Evolutionary conservation across 1,140 invertebrate species (phyloP), one percentile per base, ranked within the genome.

Genomic region (Coelopa frigida): DNA sequence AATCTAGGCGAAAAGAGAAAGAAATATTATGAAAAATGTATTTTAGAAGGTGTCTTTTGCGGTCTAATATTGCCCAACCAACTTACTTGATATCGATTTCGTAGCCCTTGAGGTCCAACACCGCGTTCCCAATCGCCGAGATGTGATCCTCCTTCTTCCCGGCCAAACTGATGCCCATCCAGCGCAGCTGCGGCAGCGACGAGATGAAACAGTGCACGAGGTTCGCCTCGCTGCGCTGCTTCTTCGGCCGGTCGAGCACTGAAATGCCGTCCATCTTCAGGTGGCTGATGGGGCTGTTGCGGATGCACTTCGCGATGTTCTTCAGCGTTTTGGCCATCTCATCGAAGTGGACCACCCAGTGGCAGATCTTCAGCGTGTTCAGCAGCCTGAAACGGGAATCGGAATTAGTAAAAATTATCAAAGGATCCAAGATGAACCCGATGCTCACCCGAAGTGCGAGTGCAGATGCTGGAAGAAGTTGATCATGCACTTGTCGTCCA

Each of bases 31-130:
- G 5, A 44, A 31, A 44, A 29, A 24, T 26, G 20, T 15, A 42
- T 42, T 24, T n/a, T n/a, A n/a, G n/a, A n/a, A n/a, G n/a, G n/a
- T n/a, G n/a, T n/a, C n/a, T n/a, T n/a, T n/a, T n/a, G n/a, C n/a
- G n/a, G n/a, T 14, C 14, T n/a, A 39, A 18, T 10, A 39, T 17
- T 17, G 1, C 20, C 5, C 17, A 39, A 15, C 23, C 32, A 38
- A 8, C 47, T 42, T 27, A 52, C 51, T 48, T 49, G 15, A 52
- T 49, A 46, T 52, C 51, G 17, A 52, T 52, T 45, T 52, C 51
- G 39, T 35, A 29, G 23, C 47, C 44, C 21, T 46, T 45, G 14
- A 52, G 17, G 21, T 52, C 46, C 12, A 41, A 20, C 8, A 52
- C 41, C 17, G 47, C 37, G 36, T 52, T 52, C 33, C 51, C 51